Conservation (phyloP, 1,140 invertebrate species). For the Branchinecta lindahli region DNA sequence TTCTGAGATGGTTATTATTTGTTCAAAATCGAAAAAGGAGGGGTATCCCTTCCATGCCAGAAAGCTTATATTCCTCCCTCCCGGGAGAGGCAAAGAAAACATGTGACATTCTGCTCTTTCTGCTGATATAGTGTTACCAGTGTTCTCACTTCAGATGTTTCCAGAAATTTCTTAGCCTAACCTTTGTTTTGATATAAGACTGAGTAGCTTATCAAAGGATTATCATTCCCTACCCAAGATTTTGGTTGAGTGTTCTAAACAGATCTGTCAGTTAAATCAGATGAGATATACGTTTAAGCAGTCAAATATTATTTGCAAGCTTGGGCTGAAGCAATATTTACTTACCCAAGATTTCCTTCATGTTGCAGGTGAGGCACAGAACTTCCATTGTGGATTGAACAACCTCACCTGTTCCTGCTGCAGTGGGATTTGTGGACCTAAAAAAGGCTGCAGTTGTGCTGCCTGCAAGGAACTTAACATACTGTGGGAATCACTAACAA, state of each 20-base stretch:
- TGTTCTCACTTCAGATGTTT: too few species aligned
- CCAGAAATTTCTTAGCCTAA: background rate
- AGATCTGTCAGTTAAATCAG: background rate
- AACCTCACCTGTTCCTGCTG: background rate
- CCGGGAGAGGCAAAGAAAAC: too few species aligned
- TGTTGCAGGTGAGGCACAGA: background rate
- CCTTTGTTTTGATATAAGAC: background rate
- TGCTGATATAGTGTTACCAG: too few species aligned
- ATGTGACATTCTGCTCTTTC: too few species aligned
- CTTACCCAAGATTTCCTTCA: background rate
- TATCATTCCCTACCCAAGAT: background rate
- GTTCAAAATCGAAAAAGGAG: too few species aligned
- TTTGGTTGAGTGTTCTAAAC: background rate
- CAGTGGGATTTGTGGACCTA: background rate
- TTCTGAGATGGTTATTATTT: too few species aligned
- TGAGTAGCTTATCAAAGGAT: background rate
- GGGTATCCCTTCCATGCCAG: too few species aligned
- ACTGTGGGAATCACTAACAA: background rate
- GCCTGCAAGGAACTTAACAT: background rate
- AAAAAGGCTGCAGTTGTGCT: background rate
- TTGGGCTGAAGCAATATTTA: background rate
- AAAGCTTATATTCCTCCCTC: too few species aligned
- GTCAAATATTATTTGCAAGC: background rate
- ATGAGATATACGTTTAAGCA: background rate
- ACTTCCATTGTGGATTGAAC: background rate